These are phyloP conservation scores for Dallia pectoralis DNA, from an alignment of 2,797 vertebrate genomes.

Conservation along the genomic window DNA sequence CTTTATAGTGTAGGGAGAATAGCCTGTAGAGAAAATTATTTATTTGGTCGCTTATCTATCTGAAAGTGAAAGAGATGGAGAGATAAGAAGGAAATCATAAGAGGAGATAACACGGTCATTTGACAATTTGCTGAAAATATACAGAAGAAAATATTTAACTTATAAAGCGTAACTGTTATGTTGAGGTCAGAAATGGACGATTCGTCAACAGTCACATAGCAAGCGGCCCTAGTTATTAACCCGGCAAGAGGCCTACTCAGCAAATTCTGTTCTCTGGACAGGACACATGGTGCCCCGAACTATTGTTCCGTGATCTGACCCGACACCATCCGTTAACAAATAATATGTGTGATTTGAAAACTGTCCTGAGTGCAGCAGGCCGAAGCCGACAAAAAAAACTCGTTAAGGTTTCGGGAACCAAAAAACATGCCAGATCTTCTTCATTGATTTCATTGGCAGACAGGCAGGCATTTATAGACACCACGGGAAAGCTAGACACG, in stretches of 20 bases:
- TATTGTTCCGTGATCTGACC: background rate
- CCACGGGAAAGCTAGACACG: background rate
- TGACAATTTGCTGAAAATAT: background rate
- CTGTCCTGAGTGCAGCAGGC: background rate
- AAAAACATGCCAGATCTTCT: background rate
- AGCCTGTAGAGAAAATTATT: background rate
- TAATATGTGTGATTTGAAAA: background rate
- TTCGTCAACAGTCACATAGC: background rate
- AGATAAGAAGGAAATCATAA: background rate
- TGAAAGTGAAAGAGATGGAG: background rate
- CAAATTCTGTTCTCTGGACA: background rate
- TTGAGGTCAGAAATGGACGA: background rate
- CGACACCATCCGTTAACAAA: background rate
- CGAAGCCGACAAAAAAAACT: background rate
- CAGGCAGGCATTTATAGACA: too few relatives aligned
- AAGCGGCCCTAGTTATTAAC: background rate
- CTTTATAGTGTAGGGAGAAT: background rate
- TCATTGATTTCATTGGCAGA: too few relatives aligned
- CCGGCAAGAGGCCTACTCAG: background rate
- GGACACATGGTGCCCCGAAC: background rate
- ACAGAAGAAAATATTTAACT: background rate
- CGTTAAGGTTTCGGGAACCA: background rate
- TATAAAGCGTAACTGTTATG: background rate
- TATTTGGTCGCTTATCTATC: too few relatives aligned
- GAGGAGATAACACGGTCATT: background rate